phyloP scores from a whole-genome alignment of 2,797 vertebrate species.

The Poecilia wingei region DNA sequence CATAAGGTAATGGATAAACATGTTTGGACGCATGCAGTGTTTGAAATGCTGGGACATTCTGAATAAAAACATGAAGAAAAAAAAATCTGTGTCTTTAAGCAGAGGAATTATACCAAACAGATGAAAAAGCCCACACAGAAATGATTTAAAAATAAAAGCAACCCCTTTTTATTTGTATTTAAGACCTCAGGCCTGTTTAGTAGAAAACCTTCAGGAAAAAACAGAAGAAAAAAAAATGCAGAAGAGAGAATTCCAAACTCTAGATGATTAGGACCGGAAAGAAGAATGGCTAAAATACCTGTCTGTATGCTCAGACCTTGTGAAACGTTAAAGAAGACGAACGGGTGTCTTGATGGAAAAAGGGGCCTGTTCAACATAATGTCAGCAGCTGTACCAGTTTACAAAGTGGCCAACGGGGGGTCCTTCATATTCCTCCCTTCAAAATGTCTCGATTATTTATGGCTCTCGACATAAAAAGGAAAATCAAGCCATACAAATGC shows the following conservation, averaged over 20 bases:
- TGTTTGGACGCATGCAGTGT: neutral
- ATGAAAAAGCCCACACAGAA: neutral
- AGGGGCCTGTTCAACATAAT: neutral
- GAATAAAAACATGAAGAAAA: neutral
- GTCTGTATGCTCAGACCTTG: neutral
- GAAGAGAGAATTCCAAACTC: neutral
- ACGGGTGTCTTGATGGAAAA: neutral
- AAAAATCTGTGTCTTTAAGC: neutral
- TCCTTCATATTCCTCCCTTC: conserved; percentile 55
- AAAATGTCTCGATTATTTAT: conserved; percentile 56
- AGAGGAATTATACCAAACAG: neutral
- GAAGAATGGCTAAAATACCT: neutral
- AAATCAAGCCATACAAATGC: conserved; percentile 55
- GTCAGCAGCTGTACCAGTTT: neutral
- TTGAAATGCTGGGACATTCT: neutral
- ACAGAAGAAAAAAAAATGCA: neutral
- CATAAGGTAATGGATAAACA: no score
- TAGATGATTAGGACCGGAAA: neutral
- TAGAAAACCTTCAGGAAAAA: neutral
- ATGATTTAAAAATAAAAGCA: neutral
- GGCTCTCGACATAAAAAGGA: conserved; percentile 37
- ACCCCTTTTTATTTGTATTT: neutral
- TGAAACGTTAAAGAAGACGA: neutral
- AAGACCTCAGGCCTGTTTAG: neutral
- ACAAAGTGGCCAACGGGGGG: conserved; percentile 43